Base-by-base conservation (phyloP, 1,140 invertebrate species). In the Stegodyphus dumicola region DNA sequence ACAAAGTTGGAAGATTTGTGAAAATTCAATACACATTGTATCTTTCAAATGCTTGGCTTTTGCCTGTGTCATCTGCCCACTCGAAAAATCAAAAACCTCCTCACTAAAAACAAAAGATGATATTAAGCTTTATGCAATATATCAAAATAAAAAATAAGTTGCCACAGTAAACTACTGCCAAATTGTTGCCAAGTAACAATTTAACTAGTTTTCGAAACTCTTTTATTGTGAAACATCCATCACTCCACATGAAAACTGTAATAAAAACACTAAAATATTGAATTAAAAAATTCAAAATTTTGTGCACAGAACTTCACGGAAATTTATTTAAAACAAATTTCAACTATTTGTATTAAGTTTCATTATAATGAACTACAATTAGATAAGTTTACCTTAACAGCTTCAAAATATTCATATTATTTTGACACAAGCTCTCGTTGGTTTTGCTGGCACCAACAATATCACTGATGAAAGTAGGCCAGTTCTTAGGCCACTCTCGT, bases 41-140 rank as follows among this genome's bases (percentile, higher is more conserved):
- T 99, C 98, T 91, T 99, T 99, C 7, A 99, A 92, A 93, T 99
- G 97, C 91, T 99, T 99, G 1, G 98, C 97, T 93, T 99, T 99
- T 48, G 97, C 97, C 91, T 99, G 98, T 52, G 98, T 99, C 91
- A 99, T 95, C 90, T 99, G 97, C 9, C 98, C 99, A 88, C 94
- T 94, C 54, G 97, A 98, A 91, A 99, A 99, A 90, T 99, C 98
- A 93, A 99, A 99, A 3, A 99, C 96, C 92, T 99, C 99, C 91
- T 99, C 99, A 91, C 97, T 93, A 85, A 71, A 89, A 90, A 48
- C 13, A 18, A 76, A 75, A 33, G 0, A 3, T 33, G 33, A 33
- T 33, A 33, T 33, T 33, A 33, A 33, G 33, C 33, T 33, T 33
- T 33, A 33, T 33, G 3, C 33, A 33, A 1, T 33, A 33, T 33